Evolutionary conservation across 2,113 vertebrate species (phyloP).

Genomic region (Xiphophorus hellerii): DNA sequence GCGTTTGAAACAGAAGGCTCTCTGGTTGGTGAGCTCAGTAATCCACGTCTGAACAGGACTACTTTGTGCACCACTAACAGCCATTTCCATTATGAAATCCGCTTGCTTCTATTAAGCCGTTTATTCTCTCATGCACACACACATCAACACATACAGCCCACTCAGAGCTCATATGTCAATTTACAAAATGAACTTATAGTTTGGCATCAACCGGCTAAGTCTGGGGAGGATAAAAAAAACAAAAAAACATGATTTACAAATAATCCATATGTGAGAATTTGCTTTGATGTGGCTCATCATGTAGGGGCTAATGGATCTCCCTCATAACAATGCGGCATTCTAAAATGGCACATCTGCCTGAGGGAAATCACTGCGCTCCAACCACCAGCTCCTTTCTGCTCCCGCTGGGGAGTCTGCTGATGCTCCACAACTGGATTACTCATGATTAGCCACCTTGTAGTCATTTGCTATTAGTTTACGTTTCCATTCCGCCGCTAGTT

Average conservation of each 20-base stretch:
- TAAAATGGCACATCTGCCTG: slow-evolving; percentile 89
- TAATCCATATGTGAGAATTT: slow-evolving; percentile 90
- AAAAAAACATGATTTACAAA: slow-evolving; percentile 84
- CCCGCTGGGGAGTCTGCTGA: slow-evolving; percentile 53
- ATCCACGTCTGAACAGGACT: slow-evolving; percentile 63
- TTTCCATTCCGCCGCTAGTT: slow-evolving; percentile 42
- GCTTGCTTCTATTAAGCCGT: slow-evolving; percentile 75
- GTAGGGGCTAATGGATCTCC: slow-evolving; percentile 90
- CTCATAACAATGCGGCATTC: slow-evolving; percentile 91
- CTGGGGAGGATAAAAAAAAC: slow-evolving; percentile 63
- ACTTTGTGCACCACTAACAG: slow-evolving; percentile 50
- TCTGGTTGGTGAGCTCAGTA: slow-evolving; percentile 63
- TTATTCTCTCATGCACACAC: slow-evolving; percentile 34
- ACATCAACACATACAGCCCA: slow-evolving; percentile 21
- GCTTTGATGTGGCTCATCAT: slow-evolving; percentile 94
- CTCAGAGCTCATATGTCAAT: slow-evolving; percentile 31
- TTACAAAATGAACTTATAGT: slow-evolving; percentile 32
- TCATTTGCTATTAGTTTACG: slow-evolving; percentile 63
- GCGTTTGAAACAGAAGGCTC: slow-evolving; percentile 52
- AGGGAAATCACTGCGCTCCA: slow-evolving; percentile 86
- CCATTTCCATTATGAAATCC: slow-evolving; percentile 73
- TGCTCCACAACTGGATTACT: slow-evolving; percentile 62
- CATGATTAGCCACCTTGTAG: slow-evolving; percentile 62
- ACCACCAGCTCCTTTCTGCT: slow-evolving; percentile 83
- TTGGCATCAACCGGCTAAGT: slow-evolving; percentile 38